Evolutionary conservation across 2,113 vertebrate genomes (phyloP).

Genomic region (Prunella fulvescens): DNA sequence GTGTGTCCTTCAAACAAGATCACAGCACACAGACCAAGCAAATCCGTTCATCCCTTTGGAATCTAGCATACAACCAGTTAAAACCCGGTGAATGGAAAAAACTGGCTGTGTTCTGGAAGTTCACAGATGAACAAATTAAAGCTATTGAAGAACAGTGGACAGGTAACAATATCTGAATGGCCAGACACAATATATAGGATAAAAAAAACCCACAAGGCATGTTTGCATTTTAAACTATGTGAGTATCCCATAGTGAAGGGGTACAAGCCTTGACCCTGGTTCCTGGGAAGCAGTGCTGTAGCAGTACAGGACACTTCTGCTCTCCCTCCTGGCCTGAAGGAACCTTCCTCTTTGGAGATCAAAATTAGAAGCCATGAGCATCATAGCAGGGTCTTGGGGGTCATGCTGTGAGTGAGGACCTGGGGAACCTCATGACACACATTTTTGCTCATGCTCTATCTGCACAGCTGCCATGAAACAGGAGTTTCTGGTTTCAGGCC

Average conservation of each 20-base stretch:
- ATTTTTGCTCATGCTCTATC: not conserved
- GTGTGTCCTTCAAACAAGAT: constrained; percentile 87
- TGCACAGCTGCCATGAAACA: not conserved
- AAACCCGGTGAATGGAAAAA: constrained; percentile 83
- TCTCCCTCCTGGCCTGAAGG: not conserved
- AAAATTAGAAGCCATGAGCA: not conserved
- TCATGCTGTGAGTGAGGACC: not conserved
- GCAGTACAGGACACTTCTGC: not conserved
- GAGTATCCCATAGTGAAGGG: not conserved
- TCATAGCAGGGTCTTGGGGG: not conserved
- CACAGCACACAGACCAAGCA: constrained; percentile 81
- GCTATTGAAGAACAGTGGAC: constrained; percentile 89
- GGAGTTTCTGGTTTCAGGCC: not conserved
- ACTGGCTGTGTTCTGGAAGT: constrained; percentile 80
- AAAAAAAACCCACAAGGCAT: not conserved
- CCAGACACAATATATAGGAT: not conserved
- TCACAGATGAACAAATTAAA: constrained; percentile 80
- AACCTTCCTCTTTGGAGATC: not conserved
- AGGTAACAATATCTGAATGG: constrained; percentile 68
- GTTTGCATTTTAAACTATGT: not conserved
- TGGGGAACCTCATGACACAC: not conserved
- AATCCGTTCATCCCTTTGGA: constrained; percentile 80
- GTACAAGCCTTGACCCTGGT: not conserved
- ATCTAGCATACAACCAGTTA: constrained; percentile 79
- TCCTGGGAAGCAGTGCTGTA: not conserved